Evolutionary conservation across 2,888 invertebrate species (phyloP), one percentile per base, ranked within the genome.

Genomic region (Nephrocerus scutellatus): DNA sequence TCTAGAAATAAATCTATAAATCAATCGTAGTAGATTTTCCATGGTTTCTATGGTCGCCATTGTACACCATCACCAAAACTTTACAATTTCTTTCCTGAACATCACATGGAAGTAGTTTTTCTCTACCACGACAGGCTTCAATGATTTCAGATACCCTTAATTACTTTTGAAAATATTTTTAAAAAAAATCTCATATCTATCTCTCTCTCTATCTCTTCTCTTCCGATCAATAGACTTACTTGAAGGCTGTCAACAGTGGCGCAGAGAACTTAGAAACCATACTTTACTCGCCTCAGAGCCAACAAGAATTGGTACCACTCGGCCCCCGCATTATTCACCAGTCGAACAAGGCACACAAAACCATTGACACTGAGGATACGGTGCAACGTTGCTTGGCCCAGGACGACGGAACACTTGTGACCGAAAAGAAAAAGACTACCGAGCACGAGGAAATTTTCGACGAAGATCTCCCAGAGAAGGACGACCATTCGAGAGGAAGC

Each of bases 381-480:
- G 73, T 77, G 53, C 83, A 87, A 65, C 72, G 82, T 46, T 83
- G 83, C 58, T 80, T 84, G 30, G 74, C 85, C 31, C 79, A 81
- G 51, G 76, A 82, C 22, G 86, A 89, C 72, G 91, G 91, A 21
- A 81, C 84, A 48, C 77, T 91, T 56, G 80, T 89, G 51, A 90
- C 89, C 7, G 89, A 91, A 72, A 84, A 80, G 47, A 80, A 81
- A 56, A 80, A 81, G 56, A 86, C 82, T 39, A 84, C 82, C 48
- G 84, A 88, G 62, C 87, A 88, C 74, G 88, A 89, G 69, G 80
- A 82, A 62, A 74, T 85, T 39, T 79, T 82, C 56, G 86, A 88
- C 76, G 80, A 84, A 62, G 84, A 86, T 56, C 68, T 84, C 26
- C 78, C 80, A 6, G 79, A 80, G 50, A 75, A 78, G 57, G 77